Conservation (phyloP, 1,140 invertebrate species). For the Trichoplusia ni region DNA sequence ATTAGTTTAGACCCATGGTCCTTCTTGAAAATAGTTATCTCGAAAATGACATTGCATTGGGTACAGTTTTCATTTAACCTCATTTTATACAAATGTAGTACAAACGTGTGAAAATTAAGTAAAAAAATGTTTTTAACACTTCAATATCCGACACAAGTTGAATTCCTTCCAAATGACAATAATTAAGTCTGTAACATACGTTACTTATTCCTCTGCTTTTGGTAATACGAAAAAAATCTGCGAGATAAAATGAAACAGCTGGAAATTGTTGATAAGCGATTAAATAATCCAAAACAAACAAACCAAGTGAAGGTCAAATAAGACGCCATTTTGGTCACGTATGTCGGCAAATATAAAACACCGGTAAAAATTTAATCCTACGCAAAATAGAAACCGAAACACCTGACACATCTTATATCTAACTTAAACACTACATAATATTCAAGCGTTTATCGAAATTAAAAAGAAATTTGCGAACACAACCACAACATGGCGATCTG, state of each 20-base stretch:
- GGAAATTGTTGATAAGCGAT: background rate
- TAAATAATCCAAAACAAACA: slow-evolving; percentile 20
- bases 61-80: too few relatives aligned
- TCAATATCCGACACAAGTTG: too few relatives aligned
- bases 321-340: slow-evolving; percentile 11
- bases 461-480: background rate
- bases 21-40: too few relatives aligned
- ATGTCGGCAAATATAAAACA: slow-evolving; percentile 19
- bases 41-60: too few relatives aligned
- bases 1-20: too few relatives aligned
- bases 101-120: too few relatives aligned
- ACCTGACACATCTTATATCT: background rate
- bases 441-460: background rate
- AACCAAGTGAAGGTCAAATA: slow-evolving; percentile 21
- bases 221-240: background rate
- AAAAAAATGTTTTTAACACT: too few relatives aligned
- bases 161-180: too few relatives aligned
- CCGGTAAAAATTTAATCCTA: background rate
- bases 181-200: background rate
- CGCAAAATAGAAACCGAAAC: background rate
- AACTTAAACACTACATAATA: background rate
- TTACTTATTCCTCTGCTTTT: background rate
- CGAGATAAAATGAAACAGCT: background rate
- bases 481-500: slow-evolving; percentile 24
- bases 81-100: too few relatives aligned